phyloP scores from a whole-genome alignment of 2,888 invertebrate genomes.

The Mythimna lalbum region DNA sequence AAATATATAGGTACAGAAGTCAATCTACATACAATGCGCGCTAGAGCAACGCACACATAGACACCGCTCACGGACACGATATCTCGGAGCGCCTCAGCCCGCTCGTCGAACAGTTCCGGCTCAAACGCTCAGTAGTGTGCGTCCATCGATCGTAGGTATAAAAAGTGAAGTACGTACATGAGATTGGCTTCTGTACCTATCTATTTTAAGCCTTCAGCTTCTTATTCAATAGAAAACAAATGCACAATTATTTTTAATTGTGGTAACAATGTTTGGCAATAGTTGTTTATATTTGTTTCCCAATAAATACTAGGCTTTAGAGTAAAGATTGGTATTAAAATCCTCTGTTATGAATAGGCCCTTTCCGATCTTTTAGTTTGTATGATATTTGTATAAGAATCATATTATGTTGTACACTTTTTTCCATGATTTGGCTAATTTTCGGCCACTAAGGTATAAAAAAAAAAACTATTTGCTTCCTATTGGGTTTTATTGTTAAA shows the following conservation, averaged over 20 bases:
- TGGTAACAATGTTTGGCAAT: not conserved
- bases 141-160: no score
- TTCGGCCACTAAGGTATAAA: not conserved
- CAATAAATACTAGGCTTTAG: constrained; percentile 17
- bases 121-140: no score
- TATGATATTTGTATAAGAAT: not conserved
- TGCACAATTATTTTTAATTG: not conserved
- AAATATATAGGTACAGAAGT: no score
- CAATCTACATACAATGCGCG: no score
- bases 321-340: constrained; percentile 1
- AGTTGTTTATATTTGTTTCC: not conserved
- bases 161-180: no score
- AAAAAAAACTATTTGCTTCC: not conserved
- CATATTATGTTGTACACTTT: not conserved
- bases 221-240: constrained; percentile 10
- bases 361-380: constrained; percentile 4
- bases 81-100: no score
- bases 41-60: no score
- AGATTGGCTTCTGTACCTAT: no score
- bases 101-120: no score
- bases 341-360: constrained; percentile 38
- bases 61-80: no score
- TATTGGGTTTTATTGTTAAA: constrained; percentile 1
- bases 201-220: no score
- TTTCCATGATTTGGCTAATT: not conserved